These are phyloP conservation scores for Drosophila neotestacea DNA, from an alignment of 2,888 invertebrate genomes.

Conservation along the genomic window DNA sequence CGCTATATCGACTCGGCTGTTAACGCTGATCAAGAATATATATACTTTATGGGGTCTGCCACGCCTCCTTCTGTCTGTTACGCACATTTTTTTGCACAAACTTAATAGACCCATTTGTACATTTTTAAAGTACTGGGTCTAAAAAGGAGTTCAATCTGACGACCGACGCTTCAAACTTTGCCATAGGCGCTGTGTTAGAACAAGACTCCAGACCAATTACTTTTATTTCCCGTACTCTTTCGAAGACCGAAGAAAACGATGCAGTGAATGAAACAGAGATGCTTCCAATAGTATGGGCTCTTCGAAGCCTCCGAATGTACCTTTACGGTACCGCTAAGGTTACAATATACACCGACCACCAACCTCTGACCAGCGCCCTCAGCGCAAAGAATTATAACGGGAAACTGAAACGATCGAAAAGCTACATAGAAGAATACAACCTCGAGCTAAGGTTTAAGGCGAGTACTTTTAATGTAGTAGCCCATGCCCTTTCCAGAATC, in stretches of 20 bases:
- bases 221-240: background rate
- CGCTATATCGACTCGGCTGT: no score
- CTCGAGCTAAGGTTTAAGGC: slow-evolving; percentile 79
- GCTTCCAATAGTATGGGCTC: background rate
- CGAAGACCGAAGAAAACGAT: no score
- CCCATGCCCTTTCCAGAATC: slow-evolving; percentile 46
- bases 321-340: background rate
- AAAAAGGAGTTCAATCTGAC: no score
- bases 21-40: no score
- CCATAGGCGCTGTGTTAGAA: background rate
- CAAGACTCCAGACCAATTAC: background rate
- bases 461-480: slow-evolving; percentile 64
- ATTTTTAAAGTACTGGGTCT: no score
- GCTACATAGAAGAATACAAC: slow-evolving; percentile 44
- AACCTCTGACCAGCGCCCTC: slow-evolving; percentile 4
- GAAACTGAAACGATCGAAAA: slow-evolving; percentile 33
- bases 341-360: slow-evolving; percentile 5
- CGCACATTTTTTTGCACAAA: no score
- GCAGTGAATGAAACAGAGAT: no score
- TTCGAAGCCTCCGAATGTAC: background rate
- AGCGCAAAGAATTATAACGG: background rate
- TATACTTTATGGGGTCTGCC: no score
- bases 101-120: no score
- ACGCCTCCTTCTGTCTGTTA: no score
- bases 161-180: slow-evolving; percentile 1